Evolutionary conservation across 2,888 invertebrate species (phyloP), one percentile per base, ranked within the genome.

Genomic region (Carterocephalus palaemon): DNA sequence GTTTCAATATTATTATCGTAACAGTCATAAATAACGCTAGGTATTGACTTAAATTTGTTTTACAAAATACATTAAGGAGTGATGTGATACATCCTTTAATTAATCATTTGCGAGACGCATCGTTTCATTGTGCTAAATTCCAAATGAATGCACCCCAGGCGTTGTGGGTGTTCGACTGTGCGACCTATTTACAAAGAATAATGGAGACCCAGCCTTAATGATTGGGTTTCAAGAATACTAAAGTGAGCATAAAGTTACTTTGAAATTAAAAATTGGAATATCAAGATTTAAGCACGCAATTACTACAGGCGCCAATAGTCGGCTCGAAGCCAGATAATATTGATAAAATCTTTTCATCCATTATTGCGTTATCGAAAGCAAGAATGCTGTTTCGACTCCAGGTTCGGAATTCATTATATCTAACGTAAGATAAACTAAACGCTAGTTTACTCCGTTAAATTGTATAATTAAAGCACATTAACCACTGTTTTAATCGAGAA

Each of bases 391-490:
- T 67, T 22, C 64, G 53, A 58, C 67, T 64, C 76, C 73, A 67
- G 70, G 75, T 79, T 77, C 71, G 80, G 82, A 73, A 76, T 79
- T 82, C 74, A 74, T 80, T 81, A 80, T 74, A 80, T 76, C 77
- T 75, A 67, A 67, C 59, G 57, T 70, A 66, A 73, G 78, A 77
- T 76, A 72, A 66, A 43, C 36, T 43, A 22, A 36, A 20, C 36
- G 36, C 34, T 15, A 22, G 10, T 22, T 22, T 20, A 43, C 28
- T 16, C 13, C 13, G 28, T 20, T 28, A 10, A 36, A 36, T 22
- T 13, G 9, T 17, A 20, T 28, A 32, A 34, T 36, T 28, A 34
- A 24, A 34, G 20, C n/a, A 29, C 16, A 22, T 7, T 33, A 10
- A 10, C 17, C 12, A 20, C 10, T 4, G 7, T 19, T 10, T 19